A percentile compares a stretch with the other conserved stretches of the same genome.
Conservation (phyloP, 2,113 vertebrate species). For the Pipa parva region DNA sequence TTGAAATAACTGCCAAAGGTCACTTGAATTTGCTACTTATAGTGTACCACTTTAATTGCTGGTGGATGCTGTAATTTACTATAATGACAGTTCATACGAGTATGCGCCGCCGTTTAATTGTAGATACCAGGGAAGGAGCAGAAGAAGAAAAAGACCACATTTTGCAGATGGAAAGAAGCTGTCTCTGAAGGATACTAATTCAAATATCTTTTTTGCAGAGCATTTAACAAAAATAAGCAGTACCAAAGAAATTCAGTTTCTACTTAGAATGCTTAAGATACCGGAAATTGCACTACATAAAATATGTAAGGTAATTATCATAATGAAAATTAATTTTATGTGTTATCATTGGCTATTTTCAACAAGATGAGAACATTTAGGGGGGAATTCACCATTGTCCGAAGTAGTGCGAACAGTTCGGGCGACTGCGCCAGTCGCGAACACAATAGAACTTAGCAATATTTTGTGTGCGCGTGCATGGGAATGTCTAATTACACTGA, state of each 20-base stretch:
- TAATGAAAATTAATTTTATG: constrained; percentile 13
- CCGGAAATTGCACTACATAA: constrained; percentile 35
- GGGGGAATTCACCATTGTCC: no score
- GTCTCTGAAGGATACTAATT: constrained; percentile 38
- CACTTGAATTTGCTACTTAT: constrained; percentile 49
- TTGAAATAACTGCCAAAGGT: constrained; percentile 46
- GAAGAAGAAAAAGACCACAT: constrained; percentile 53
- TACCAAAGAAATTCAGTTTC: constrained; percentile 14
- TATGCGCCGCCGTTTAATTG: constrained; percentile 63
- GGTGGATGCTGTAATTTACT: constrained; percentile 62
- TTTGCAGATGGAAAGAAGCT: constrained; percentile 45
- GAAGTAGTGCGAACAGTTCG: no score
- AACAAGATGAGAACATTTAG: constrained; percentile 21
- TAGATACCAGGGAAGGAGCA: constrained; percentile 63
- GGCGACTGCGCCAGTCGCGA: no score
- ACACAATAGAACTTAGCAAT: no score
- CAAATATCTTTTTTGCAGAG: constrained; percentile 40
- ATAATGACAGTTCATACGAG: constrained; percentile 68
- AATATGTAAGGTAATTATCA: constrained; percentile 18
- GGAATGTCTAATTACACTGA: no score
- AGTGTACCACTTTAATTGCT: constrained; percentile 57
- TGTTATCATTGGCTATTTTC: constrained; percentile 5
- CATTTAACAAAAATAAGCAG: constrained; percentile 46
- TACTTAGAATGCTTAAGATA: constrained; percentile 25
- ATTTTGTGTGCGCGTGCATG: no score